phyloP scores from a whole-genome alignment of 2,888 invertebrate species.

The Cosmorhoe ocellata region DNA sequence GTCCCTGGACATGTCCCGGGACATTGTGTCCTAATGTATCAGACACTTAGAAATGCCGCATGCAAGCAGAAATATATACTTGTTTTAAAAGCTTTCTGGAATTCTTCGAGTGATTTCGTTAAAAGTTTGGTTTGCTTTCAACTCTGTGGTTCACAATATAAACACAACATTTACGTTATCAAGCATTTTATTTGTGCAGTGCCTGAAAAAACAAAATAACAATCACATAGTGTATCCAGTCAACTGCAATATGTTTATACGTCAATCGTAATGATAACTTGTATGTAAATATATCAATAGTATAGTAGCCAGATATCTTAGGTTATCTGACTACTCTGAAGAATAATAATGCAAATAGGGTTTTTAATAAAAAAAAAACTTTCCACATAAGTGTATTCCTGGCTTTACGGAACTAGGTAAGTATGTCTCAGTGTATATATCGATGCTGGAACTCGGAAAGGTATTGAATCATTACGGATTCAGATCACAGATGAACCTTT shows the following conservation, averaged over 20 bases:
- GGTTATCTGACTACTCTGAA: no score
- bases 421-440: neutral
- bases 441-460: slow-evolving; percentile 9
- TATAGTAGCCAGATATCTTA: no score
- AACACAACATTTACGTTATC: neutral
- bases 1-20: no score
- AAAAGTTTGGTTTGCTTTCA: slow-evolving; percentile 13
- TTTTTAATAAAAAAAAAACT: no score
- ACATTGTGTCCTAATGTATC: neutral
- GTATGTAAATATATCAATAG: no score
- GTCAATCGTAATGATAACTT: no score
- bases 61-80: slow-evolving; percentile 52
- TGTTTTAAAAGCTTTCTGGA: slow-evolving; percentile 30
- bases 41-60: slow-evolving; percentile 44
- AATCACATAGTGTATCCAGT: no score
- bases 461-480: slow-evolving; percentile 30
- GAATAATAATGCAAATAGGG: no score
- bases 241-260: no score
- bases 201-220: no score
- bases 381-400: no score
- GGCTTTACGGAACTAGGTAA: no score
- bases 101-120: slow-evolving; percentile 27
- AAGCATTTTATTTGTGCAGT: neutral
- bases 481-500: slow-evolving; percentile 48
- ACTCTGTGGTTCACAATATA: slow-evolving; percentile 14